Evolutionary conservation across 2,888 invertebrate species (phyloP).

Genomic region (Sabatieria punctata): DNA sequence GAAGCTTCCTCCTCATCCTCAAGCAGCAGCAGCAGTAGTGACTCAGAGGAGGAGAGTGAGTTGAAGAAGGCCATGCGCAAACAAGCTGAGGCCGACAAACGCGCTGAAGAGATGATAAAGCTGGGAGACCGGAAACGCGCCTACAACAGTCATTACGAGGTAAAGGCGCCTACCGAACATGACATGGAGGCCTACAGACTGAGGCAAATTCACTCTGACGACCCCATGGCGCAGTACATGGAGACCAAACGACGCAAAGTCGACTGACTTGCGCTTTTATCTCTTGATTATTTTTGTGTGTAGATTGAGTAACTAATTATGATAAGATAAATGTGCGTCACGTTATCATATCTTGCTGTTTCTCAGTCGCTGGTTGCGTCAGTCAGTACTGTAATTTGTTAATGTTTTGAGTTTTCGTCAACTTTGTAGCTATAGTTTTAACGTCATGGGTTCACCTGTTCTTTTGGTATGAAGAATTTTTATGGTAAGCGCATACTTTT

Average conservation of each 20-base stretch:
- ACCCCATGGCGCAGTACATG: constrained; percentile 73
- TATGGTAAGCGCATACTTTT: no score
- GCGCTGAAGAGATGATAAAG: constrained; percentile 25
- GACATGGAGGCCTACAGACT: constrained; percentile 83
- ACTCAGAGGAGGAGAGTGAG: constrained; percentile 12
- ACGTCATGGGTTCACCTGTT: no score
- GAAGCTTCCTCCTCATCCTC: background rate
- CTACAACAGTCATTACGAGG: constrained; percentile 58
- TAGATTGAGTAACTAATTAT: no score
- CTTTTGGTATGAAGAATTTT: no score
- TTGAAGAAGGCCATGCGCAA: constrained; percentile 9
- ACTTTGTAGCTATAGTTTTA: no score
- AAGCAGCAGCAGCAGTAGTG: constrained; percentile 11
- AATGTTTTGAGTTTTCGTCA: no score
- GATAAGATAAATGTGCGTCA: no score
- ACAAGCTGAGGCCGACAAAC: constrained; percentile 23
- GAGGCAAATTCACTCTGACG: constrained; percentile 50
- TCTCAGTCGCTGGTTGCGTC: no score
- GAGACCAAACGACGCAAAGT: constrained; percentile 16
- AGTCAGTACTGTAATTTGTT: no score
- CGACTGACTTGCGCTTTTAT: no score
- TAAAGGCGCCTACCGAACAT: constrained; percentile 66
- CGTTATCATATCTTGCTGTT: no score
- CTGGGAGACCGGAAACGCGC: constrained; percentile 75
- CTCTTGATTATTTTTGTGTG: no score